Conservation (phyloP, 2,888 invertebrate genomes). For the Eupithecia subumbrata region DNA sequence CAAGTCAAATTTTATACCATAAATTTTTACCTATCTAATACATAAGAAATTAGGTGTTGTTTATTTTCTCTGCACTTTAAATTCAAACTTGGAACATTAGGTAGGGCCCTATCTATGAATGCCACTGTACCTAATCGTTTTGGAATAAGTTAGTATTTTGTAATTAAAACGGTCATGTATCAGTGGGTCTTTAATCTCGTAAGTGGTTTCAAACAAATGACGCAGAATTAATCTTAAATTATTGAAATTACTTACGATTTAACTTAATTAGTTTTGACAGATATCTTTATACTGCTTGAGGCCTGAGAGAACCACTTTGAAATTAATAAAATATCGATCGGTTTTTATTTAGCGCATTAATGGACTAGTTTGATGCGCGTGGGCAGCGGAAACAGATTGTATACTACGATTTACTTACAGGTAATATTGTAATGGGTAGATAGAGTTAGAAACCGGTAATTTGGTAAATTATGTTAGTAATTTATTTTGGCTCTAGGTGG, state of each 20-base stretch:
- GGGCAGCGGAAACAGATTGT: constrained; percentile 36
- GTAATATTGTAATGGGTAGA: not conserved
- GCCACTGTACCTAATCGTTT: not conserved
- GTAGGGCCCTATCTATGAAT: not conserved
- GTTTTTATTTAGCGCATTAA: constrained; percentile 26
- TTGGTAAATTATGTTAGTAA: not conserved
- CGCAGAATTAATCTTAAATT: not conserved
- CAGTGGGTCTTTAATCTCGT: not conserved
- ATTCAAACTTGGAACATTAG: no score
- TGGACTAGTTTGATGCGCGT: constrained; percentile 27
- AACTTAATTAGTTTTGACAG: constrained; percentile 20
- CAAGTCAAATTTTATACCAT: no score
- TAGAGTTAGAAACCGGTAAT: constrained; percentile 35
- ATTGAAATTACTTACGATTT: constrained; percentile 11
- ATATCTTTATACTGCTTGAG: constrained; percentile 12
- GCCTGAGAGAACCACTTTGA: constrained; percentile 12
- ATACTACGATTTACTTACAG: constrained; percentile 1
- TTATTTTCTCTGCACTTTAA: no score
- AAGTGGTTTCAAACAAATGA: constrained; percentile 10
- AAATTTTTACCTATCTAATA: no score
- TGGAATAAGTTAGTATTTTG: not conserved
- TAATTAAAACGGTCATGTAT: not conserved
- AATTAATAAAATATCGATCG: constrained; percentile 8
- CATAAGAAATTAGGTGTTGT: no score
- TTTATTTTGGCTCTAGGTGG: not conserved